These are phyloP conservation scores for Galemys pyrenaicus DNA, from an alignment of 2,113 vertebrate genomes.

Conservation along the genomic window DNA sequence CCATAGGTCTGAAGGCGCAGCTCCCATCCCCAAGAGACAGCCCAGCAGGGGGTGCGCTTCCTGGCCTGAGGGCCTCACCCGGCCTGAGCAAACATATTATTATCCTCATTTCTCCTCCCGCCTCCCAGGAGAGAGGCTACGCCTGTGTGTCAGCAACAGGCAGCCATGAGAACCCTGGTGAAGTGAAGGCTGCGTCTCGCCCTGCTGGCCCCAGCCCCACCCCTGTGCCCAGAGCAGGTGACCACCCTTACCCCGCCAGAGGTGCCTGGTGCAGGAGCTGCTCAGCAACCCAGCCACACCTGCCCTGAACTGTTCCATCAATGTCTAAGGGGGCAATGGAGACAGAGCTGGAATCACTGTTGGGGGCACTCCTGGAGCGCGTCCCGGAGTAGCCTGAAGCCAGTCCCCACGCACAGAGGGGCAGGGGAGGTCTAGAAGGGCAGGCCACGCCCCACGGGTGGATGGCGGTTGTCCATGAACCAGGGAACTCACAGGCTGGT, in stretches of 20 bases:
- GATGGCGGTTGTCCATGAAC: too few species aligned
- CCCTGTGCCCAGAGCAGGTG: neutral
- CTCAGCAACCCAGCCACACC: neutral
- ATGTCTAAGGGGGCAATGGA: neutral
- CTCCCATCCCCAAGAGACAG: neutral
- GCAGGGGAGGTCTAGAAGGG: too few species aligned
- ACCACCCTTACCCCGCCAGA: neutral
- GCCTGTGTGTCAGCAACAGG: accelerated
- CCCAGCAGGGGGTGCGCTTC: accelerated
- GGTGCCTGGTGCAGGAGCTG: neutral
- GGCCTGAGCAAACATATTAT: accelerated
- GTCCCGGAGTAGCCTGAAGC: too few species aligned
- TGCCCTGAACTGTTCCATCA: accelerated
- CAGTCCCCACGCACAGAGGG: too few species aligned
- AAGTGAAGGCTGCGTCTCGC: accelerated
- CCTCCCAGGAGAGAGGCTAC: accelerated
- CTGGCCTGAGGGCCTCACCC: neutral
- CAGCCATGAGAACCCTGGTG: neutral
- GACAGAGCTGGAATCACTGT: neutral
- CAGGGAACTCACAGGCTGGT: too few species aligned
- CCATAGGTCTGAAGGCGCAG: neutral
- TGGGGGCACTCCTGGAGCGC: too few species aligned
- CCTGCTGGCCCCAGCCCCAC: neutral
- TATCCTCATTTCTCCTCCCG: neutral
- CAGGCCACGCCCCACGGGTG: too few species aligned